Conservation (phyloP, 2,113 vertebrate genomes). For the Pampusana beccarii region DNA sequence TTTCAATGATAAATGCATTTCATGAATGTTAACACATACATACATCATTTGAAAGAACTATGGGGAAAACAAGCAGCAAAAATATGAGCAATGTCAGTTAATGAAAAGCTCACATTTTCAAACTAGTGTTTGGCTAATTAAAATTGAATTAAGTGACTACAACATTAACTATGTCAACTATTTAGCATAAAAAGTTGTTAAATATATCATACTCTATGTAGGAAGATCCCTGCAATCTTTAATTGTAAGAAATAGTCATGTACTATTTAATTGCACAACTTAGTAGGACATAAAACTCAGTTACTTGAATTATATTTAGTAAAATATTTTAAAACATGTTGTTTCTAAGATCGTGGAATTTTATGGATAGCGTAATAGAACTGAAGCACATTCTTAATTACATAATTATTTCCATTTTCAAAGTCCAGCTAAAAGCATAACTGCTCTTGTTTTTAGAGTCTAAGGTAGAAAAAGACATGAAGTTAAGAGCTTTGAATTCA, state of each 20-base stretch:
- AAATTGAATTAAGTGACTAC: constrained; percentile 78
- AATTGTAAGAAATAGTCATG: constrained; percentile 76
- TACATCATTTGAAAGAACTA: constrained; percentile 62
- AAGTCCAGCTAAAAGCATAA: constrained; percentile 73
- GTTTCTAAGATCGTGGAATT: constrained; percentile 69
- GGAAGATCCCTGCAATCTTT: constrained; percentile 74
- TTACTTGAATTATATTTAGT: constrained; percentile 77
- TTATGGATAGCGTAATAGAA: constrained; percentile 76
- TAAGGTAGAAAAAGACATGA: constrained; percentile 43
- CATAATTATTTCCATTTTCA: constrained; percentile 78
- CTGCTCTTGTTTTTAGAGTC: constrained; percentile 64
- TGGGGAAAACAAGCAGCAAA: constrained; percentile 53
- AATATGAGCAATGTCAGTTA: constrained; percentile 66
- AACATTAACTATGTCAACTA: constrained; percentile 75
- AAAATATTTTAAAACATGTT: constrained; percentile 81
- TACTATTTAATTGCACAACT: constrained; percentile 77
- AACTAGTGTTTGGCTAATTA: constrained; percentile 79
- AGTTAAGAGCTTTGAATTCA: not conserved
- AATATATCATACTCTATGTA: constrained; percentile 73
- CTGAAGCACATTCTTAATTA: constrained; percentile 76
- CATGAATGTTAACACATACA: constrained; percentile 12
- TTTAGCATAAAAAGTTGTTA: constrained; percentile 78
- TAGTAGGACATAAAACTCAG: constrained; percentile 76
- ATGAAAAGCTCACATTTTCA: constrained; percentile 71
- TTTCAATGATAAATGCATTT: constrained; percentile 30